A percentile compares a stretch with the other conserved stretches of the same genome.
These are phyloP conservation scores for Podarcis lilfordi DNA, from an alignment of 2,797 vertebrate species.

Conservation along the genomic window DNA sequence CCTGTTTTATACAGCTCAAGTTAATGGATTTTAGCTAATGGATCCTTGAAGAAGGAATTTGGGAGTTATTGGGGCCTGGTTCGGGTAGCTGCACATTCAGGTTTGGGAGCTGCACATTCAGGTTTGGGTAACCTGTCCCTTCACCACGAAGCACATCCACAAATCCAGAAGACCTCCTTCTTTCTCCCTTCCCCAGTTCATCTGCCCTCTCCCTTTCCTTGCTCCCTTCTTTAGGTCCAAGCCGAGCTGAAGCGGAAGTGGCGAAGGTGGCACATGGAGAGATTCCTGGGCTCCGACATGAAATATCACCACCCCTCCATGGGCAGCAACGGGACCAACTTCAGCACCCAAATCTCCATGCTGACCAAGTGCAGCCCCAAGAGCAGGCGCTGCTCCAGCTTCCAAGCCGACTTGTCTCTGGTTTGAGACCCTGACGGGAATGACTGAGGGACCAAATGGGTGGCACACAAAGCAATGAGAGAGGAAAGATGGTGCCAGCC, in stretches of 20 bases:
- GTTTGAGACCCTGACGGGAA: slow-evolving; percentile 63
- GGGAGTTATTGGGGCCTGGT: too few relatives aligned
- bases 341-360: slow-evolving; percentile 97
- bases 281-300: slow-evolving; percentile 86
- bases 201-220: too few relatives aligned
- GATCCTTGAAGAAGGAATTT: too few relatives aligned
- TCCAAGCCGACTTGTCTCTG: slow-evolving; percentile 81
- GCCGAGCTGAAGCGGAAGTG: slow-evolving; percentile 95
- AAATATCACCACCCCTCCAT: slow-evolving; percentile 92
- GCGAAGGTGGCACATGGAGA: slow-evolving; percentile 91
- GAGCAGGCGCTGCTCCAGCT: slow-evolving; percentile 80
- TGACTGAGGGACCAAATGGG: neutral
- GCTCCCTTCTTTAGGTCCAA: slow-evolving; percentile 84
- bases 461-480: neutral
- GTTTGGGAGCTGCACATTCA: too few relatives aligned
- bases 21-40: too few relatives aligned
- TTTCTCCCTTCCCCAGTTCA: too few relatives aligned
- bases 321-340: slow-evolving; percentile 92
- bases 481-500: neutral
- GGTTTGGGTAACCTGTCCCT: too few relatives aligned
- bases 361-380: slow-evolving; percentile 91
- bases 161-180: neutral
- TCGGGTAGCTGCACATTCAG: too few relatives aligned
- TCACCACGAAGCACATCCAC: neutral
- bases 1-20: too few relatives aligned